These are phyloP conservation scores for Diploptera punctata DNA, from an alignment of 2,888 invertebrate species.

Conservation along the genomic window DNA sequence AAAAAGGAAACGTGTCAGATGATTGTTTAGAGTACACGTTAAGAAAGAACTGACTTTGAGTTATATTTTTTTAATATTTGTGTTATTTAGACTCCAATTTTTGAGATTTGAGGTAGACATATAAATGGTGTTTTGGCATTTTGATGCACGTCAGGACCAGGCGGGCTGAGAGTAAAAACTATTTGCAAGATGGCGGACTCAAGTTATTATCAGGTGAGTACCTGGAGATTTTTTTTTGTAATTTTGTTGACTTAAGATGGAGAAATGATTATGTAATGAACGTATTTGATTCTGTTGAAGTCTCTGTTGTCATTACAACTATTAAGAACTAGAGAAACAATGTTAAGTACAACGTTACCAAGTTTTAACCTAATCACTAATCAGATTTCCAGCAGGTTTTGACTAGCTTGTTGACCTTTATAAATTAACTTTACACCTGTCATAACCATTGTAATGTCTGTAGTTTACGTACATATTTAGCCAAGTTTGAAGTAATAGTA, in stretches of 20 bases:
- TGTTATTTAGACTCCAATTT: neutral
- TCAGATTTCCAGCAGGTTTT: neutral
- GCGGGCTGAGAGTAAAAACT: constrained; percentile 32
- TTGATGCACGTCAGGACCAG: constrained; percentile 31
- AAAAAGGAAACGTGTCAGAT: constrained; percentile 14
- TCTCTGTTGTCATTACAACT: neutral
- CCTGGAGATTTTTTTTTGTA: constrained; percentile 20
- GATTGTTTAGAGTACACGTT: neutral
- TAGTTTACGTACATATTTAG: no score
- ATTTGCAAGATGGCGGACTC: constrained; percentile 67
- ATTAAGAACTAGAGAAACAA: neutral
- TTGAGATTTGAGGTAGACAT: neutral
- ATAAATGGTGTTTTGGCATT: constrained; percentile 36
- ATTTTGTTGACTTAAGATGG: neutral
- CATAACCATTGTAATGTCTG: neutral
- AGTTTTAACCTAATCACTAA: neutral
- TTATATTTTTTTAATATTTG: neutral
- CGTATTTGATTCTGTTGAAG: neutral
- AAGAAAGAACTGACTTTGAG: neutral
- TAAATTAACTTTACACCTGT: neutral
- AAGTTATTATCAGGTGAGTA: constrained; percentile 69
- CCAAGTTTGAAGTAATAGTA: no score
- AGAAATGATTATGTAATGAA: neutral
- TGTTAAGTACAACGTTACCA: neutral
- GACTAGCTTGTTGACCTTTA: constrained; percentile 16